Base-by-base conservation (phyloP, 2,113 vertebrate species). In the Miniopterus natalensis region DNA sequence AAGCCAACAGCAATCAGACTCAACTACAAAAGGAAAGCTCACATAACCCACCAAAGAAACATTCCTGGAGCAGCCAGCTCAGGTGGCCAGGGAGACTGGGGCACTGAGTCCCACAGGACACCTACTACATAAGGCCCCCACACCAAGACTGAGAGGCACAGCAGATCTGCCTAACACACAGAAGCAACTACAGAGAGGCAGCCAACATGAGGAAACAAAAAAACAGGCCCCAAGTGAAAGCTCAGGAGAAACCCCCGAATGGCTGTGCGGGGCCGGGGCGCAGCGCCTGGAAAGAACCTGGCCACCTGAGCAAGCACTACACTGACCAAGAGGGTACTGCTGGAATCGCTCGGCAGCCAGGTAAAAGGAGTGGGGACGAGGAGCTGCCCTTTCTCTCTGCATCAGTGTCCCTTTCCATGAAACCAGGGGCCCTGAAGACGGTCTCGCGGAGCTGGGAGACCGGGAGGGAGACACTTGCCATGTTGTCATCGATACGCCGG, bases 401-500 rank as follows among this genome's bases (percentile, higher is more conserved):
- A n/a, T 80, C 70, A 47, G 42, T 0, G 36, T 9, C 29, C 27
- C n/a, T 21, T 63, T 12, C 47, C 4, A 0, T 2, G n/a, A 36
- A 10, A 75, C 42, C 6, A 8, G 53, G 31, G 70, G 36, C 25
- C 90, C 75, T 40, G 51, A 31, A 17, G 18, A 12, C 47, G 1
- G 75, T 70, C 25, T 47, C 63, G 4, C 12, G 14, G 27, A 45
- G 36, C 36, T 8, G 70, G 61, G 92, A 85, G 27, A 45, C 53
- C 51, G 6, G 1, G 53, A 61, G 73, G 87, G 73, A 75, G 68
- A 74, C 25, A 95, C 99, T 99, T 98, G 99, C 99, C 10, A 65
- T 98, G 27, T 98, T 93, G 2, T 98, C 97, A 29, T 98, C 97
- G 51, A 99, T 78, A 8, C 98, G 95, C 77, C 96, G 98, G 98